Base-by-base conservation (phyloP, 2,797 vertebrate species). In the Ammospiza maritima region DNA sequence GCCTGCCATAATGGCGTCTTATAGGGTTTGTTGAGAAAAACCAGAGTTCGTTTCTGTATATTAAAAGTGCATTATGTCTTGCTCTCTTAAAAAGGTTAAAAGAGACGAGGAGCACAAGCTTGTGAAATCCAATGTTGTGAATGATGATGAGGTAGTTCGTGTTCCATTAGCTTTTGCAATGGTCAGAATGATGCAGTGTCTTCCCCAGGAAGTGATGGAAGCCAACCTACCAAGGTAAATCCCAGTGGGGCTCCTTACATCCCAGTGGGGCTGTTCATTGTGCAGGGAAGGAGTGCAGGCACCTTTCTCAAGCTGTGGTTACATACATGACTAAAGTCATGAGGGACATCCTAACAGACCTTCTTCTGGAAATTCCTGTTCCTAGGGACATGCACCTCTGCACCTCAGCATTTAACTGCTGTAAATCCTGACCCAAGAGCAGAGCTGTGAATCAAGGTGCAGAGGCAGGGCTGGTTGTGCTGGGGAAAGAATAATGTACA, bases 151-250 rank as follows among this genome's bases (percentile, higher is more conserved):
- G 89, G 99, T 99, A 38, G 98, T 94, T 62, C 98, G 99, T 61
- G 97, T 99, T 26, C 99, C 99, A 0, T 97, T 99, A 23, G 99
- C 99, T 44, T 99, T 99, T 92, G 99, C 99, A 66, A 99, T 99
- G 98, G 98, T 99, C 90, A 99, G 98, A 75, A 97, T 99, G 93
- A 99, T 99, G 99, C 99, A 99, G 97, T 98, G 98, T 40, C 98
- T 99, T 47, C 99, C 99, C 15, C 97, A 97, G 42, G 96, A 99
- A 69, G 93, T 99, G 84, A 99, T 99, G 99, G 99, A 99, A 93
- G 96, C 94, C 78, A 99, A 99, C 93, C 97, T 99, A 74, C 99
- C 99, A 8, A 99, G 99, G 99, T 99, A 93, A 16, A 40, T 40
- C 11, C 25, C 6, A 1, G 2, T 45, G 61, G 27, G 27, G 32